Evolutionary conservation across 1,140 invertebrate species (phyloP).

Genomic region (Zeugodacus cucurbitae): DNA sequence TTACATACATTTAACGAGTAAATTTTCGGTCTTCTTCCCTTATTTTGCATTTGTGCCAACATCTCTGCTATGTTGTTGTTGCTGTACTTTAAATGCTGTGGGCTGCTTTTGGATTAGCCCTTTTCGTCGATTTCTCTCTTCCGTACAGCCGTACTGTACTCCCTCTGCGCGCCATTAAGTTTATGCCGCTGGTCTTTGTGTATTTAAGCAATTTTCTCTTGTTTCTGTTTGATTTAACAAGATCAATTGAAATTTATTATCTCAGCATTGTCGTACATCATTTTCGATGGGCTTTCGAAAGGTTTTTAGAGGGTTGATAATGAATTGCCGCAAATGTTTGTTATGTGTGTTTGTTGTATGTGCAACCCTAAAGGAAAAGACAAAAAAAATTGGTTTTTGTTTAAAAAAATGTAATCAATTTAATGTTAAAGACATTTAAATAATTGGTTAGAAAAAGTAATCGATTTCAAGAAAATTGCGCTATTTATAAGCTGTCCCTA

Average conservation of each 20-base stretch:
- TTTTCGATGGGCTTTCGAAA: neutral
- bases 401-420: neutral
- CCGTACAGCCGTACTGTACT: neutral
- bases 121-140: neutral
- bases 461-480: neutral
- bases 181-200: neutral
- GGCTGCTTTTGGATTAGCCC: neutral
- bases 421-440: neutral
- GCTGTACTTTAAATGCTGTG: neutral
- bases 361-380: neutral
- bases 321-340: neutral
- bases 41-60: neutral
- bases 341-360: neutral
- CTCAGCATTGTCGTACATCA: neutral
- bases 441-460: neutral
- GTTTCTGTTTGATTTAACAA: conserved; percentile 33
- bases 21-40: neutral
- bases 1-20: neutral
- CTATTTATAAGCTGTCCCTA: no score
- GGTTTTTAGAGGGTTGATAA: neutral
- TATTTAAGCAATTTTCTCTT: conserved; percentile 9
- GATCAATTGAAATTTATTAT: conserved; percentile 32
- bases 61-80: neutral
- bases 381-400: neutral
- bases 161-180: neutral